phyloP scores from a whole-genome alignment of 1,140 invertebrate genomes.

The Trachymyrmex cornetzi region DNA sequence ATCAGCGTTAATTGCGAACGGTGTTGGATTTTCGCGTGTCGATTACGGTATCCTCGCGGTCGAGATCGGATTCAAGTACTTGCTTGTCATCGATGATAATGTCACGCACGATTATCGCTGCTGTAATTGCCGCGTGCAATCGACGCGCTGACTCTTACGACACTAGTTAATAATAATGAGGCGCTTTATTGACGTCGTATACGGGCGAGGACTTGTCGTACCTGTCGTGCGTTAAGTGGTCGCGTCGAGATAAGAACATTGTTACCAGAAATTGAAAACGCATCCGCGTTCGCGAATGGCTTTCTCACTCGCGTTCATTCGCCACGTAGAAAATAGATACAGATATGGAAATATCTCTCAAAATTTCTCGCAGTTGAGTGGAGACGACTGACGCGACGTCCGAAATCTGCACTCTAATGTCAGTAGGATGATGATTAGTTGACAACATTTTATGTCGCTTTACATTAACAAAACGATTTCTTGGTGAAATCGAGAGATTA shows the following conservation, averaged over 20 bases:
- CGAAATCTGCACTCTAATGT: neutral
- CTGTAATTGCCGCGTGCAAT: slow-evolving; percentile 41
- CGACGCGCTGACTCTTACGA: slow-evolving; percentile 66
- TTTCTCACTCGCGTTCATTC: neutral
- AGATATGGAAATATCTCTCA: neutral
- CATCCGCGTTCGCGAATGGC: neutral
- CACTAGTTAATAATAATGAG: slow-evolving; percentile 72
- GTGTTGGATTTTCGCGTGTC: slow-evolving; percentile 66
- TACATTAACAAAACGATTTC: neutral
- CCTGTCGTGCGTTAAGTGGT: slow-evolving; percentile 19
- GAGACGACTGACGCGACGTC: neutral
- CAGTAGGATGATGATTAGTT: neutral
- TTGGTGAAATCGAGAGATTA: neutral
- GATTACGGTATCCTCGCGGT: slow-evolving; percentile 59
- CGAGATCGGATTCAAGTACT: slow-evolving; percentile 62
- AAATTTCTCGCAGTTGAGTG: neutral
- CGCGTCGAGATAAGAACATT: slow-evolving; percentile 63
- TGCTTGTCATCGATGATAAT: slow-evolving; percentile 61
- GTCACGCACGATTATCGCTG: slow-evolving; percentile 65
- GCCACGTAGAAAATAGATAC: neutral
- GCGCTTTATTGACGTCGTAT: slow-evolving; percentile 66
- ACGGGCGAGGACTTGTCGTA: neutral
- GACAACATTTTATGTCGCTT: neutral
- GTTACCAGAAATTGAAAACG: slow-evolving; percentile 41
- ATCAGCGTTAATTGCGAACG: slow-evolving; percentile 34